A percentile compares a stretch with the other conserved stretches of the same genome.
Evolutionary conservation across 2,113 vertebrate species (phyloP).

Genomic region (Collichthys lucidus): DNA sequence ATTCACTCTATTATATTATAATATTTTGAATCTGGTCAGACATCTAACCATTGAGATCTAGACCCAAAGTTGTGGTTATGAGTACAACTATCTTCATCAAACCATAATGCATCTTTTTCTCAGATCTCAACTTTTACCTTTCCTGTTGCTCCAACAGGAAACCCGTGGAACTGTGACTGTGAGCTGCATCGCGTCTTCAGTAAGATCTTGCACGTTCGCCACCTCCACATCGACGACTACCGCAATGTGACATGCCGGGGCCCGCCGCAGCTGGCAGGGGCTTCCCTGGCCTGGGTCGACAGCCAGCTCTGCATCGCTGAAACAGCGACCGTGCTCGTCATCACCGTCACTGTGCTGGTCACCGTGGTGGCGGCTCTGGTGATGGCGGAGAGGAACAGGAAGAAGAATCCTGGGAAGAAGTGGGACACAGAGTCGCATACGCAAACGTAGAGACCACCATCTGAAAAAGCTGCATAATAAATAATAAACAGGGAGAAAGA

Average conservation of each 20-base stretch:
- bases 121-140: background rate
- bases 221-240: constrained; percentile 83
- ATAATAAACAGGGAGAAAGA: background rate
- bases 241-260: constrained; percentile 78
- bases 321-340: constrained; percentile 81
- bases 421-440: constrained; percentile 64
- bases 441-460: constrained; percentile 41
- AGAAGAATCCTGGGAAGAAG: constrained; percentile 72
- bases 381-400: constrained; percentile 83
- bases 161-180: constrained; percentile 84
- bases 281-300: constrained; percentile 77
- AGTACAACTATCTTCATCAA: too few species aligned
- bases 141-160: constrained; percentile 42
- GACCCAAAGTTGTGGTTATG: too few species aligned
- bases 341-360: constrained; percentile 81
- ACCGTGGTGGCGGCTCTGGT: constrained; percentile 81
- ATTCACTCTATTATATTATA: background rate
- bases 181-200: constrained; percentile 83
- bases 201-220: constrained; percentile 82
- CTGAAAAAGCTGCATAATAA: background rate
- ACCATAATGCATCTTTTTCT: background rate
- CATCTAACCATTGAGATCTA: too few species aligned
- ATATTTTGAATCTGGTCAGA: too few species aligned
- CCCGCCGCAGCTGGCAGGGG: constrained; percentile 76
- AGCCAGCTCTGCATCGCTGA: constrained; percentile 82